phyloP scores from a whole-genome alignment of 1,140 invertebrate genomes.

The Eupeodes corollae region DNA sequence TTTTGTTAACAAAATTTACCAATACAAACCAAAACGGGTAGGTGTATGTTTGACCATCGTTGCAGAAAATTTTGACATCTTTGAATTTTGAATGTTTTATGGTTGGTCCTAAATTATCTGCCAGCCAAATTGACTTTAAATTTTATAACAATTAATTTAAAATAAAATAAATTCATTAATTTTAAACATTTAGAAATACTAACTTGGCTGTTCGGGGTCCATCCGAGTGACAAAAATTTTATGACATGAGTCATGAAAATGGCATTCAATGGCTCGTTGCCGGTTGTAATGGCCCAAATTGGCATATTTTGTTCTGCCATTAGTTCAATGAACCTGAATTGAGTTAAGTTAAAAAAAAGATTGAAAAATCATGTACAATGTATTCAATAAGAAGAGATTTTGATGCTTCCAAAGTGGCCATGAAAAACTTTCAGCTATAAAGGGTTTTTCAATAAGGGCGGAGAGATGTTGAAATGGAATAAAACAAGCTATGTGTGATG shows the following conservation, averaged over 20 bases:
- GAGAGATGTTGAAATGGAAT: no score
- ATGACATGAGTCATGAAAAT: conserved; percentile 47
- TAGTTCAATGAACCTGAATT: conserved; percentile 12
- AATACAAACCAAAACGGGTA: conserved; percentile 51
- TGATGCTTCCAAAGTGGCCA: no score
- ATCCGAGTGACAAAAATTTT: conserved; percentile 63
- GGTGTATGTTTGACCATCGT: conserved; percentile 59
- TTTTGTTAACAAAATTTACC: conserved; percentile 33
- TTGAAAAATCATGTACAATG: no score
- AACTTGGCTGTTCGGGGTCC: conserved; percentile 47
- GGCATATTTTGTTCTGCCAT: conserved; percentile 38
- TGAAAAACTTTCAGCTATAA: no score
- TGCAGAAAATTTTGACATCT: conserved; percentile 49
- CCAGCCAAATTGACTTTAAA: conserved; percentile 49
- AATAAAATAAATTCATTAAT: background rate
- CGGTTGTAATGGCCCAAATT: conserved; percentile 54
- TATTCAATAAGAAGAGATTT: no score
- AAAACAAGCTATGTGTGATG: no score
- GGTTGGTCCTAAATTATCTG: conserved; percentile 54
- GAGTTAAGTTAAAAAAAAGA: no score
- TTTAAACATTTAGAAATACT: background rate
- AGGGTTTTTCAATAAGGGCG: no score
- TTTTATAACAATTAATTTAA: no score
- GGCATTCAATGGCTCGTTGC: conserved; percentile 52
- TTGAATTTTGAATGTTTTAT: conserved; percentile 46